Base-by-base conservation (phyloP, 1,140 invertebrate species). In the Caerostris extrusa region DNA sequence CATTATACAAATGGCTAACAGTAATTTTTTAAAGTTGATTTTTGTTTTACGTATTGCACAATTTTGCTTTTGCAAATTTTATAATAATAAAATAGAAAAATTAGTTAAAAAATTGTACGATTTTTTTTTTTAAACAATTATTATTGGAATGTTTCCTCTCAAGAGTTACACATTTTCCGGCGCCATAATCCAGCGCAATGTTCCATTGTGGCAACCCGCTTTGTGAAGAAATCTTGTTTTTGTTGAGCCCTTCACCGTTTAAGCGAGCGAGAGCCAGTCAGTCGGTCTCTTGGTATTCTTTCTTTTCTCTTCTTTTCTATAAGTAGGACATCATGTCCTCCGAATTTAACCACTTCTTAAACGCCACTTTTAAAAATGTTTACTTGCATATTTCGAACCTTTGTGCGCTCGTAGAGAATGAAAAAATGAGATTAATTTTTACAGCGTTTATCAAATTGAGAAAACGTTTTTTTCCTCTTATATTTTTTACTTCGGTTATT, bases 281-380 rank as follows among this genome's bases (percentile, higher is more conserved):
- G 83, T 85, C 83, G 83, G 83, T 85, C 83, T 85, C 83, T 60
- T 60, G 55, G 57, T 85, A 60, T 83, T 83, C 83, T 58, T 57
- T 85, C 34, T 56, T 85, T 58, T 19, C 57, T 8, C 57, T 85
- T 56, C 57, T 85, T 60, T 85, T 17, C 83, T 85, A 57, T 85
- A 85, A 85, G 83, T 85, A 34, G 83, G 83, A 60, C 83, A 85
- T 85, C 83, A 58, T 85, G 83, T 85, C 83, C 83, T 85, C 83
- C 56, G 83, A 85, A 85, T 85, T 85, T 85, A 58, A 57, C 83
- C 55, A 85, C 83, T 85, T 60, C 83, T 85, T 85, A 60, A 12
- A 85, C 56, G 83, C 56, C 83, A 85, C 57, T 85, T 85, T 85
- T 60, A 56, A 85, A 67, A 85, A 85, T 77, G 71, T 77, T 77